phyloP scores from a whole-genome alignment of 2,113 vertebrate species.

The Dolichallabes microphthalmus region DNA sequence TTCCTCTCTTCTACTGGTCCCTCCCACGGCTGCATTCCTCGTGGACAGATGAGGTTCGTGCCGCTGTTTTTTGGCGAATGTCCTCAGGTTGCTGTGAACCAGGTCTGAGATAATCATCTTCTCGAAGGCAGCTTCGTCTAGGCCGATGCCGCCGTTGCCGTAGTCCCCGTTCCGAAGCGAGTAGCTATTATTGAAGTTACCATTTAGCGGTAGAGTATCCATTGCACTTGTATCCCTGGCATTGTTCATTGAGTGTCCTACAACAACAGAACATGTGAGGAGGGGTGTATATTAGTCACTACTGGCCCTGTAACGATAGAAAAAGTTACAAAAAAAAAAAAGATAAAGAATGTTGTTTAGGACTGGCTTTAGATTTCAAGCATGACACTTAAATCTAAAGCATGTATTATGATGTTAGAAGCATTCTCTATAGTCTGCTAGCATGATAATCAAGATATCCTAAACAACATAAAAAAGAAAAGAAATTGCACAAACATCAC shows the following conservation, averaged over 20 bases:
- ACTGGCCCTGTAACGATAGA: slow-evolving; percentile 7
- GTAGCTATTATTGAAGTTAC: slow-evolving; percentile 99
- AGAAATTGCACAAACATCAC: slow-evolving; percentile 64
- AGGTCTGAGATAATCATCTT: slow-evolving; percentile 99
- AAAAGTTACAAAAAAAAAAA: slow-evolving; percentile 23
- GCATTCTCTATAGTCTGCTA: slow-evolving; percentile 2
- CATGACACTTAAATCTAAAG: slow-evolving; percentile 19
- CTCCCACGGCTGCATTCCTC: slow-evolving; percentile 81
- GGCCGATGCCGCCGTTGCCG: slow-evolving; percentile 89
- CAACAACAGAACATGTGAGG: slow-evolving; percentile 70
- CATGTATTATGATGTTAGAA: neutral
- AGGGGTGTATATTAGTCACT: slow-evolving; percentile 58
- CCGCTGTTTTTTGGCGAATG: slow-evolving; percentile 88
- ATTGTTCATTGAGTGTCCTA: slow-evolving; percentile 99
- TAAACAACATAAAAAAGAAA: slow-evolving; percentile 92
- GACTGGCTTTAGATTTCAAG: slow-evolving; percentile 62
- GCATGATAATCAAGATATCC: slow-evolving; percentile 69
- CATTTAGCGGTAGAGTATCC: slow-evolving; percentile 99
- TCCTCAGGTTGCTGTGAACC: slow-evolving; percentile 98
- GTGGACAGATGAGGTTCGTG: slow-evolving; percentile 81
- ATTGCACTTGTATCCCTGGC: slow-evolving; percentile 99
- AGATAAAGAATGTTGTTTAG: slow-evolving; percentile 95
- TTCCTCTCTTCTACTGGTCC: slow-evolving; percentile 88
- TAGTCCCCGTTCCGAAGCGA: slow-evolving; percentile 95
- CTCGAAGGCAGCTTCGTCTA: slow-evolving; percentile 97